Conservation (phyloP, 2,888 invertebrate species). For the Dryobota labecula region DNA sequence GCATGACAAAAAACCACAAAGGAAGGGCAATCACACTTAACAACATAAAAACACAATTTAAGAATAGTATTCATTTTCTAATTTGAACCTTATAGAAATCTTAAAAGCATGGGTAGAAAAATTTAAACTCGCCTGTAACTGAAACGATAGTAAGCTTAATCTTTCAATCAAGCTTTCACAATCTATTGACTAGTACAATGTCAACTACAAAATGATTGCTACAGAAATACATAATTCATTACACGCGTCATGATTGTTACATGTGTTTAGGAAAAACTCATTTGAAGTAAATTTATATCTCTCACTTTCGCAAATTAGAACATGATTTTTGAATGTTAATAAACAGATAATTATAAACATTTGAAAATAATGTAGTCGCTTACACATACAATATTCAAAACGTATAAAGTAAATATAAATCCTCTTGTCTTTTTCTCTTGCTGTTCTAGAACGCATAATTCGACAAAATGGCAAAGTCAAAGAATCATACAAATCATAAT, state of each 20-base stretch:
- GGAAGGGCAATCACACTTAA: slow-evolving; percentile 29
- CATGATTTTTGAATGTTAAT: neutral
- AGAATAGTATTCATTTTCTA: slow-evolving; percentile 15
- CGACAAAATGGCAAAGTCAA: slow-evolving; percentile 94
- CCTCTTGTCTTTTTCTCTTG: too few species aligned
- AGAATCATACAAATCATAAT: slow-evolving; percentile 99
- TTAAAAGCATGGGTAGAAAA: neutral
- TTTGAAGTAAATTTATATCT: slow-evolving; percentile 13
- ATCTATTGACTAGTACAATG: slow-evolving; percentile 18
- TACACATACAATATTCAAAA: slow-evolving; percentile 19
- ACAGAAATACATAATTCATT: slow-evolving; percentile 5
- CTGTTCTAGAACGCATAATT: too few species aligned
- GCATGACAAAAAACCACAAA: slow-evolving; percentile 44
- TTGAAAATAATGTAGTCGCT: slow-evolving; percentile 1
- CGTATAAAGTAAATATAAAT: too few species aligned
- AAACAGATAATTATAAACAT: too few species aligned
- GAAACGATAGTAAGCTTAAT: slow-evolving; percentile 4
- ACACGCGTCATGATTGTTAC: slow-evolving; percentile 6
- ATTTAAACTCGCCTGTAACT: neutral
- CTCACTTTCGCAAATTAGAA: slow-evolving; percentile 10
- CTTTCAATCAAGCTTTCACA: slow-evolving; percentile 22
- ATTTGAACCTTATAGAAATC: neutral
- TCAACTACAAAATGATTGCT: slow-evolving; percentile 3
- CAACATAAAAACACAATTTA: slow-evolving; percentile 39
- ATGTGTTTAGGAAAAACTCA: slow-evolving; percentile 11